Base-by-base conservation (phyloP, 1,140 invertebrate genomes). In the Camponotus floridanus region DNA sequence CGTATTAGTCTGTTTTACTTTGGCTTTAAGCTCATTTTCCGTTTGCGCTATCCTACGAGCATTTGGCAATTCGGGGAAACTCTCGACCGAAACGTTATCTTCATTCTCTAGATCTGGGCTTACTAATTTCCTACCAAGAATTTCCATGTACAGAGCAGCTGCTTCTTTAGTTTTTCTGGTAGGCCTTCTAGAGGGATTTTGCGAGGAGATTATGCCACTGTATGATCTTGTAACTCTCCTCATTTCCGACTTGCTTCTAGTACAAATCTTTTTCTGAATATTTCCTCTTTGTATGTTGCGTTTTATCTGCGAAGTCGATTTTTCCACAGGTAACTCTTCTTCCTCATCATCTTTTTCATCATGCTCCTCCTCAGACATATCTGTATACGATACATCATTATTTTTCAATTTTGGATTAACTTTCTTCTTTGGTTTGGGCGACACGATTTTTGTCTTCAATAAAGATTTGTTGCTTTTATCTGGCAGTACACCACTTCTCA, bases 161-260 rank as follows among this genome's bases (percentile, higher is more conserved):
- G 97, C 97, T 94, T 97, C 97, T 92, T 97, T 98, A 6, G 97
- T 97, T 93, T 97, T 97, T 57, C 97, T 95, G 1, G 96, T 96
- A 0, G 97, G 97, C 59, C 97, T 93, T 64, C 93, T 92, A 0
- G 91, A 88, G n/a, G 87, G 64, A 86, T 86, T 90, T 59, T 91
- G 86, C n/a, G 87, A 31, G 36, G 86, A 76, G 21, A 88, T 48
- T 42, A 73, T 91, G 33, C 94, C 88, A 3, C 89, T 91, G 48
- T 91, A 89, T 0, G 94, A 95, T 26, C 94, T 86, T 2, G 95
- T 95, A 61, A 95, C 90, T 89, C 93, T 92, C 76, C 92, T 93
- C 68, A 87, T 87, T 33, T 95, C 93, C 6, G 91, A 92, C 80
- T 94, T 94, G 18, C 87, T 93, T 86, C 91, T 92, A 7, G 92